phyloP scores from a whole-genome alignment of 35 echinoderm and acorn worm genomes.

The Lytechinus pictus region DNA sequence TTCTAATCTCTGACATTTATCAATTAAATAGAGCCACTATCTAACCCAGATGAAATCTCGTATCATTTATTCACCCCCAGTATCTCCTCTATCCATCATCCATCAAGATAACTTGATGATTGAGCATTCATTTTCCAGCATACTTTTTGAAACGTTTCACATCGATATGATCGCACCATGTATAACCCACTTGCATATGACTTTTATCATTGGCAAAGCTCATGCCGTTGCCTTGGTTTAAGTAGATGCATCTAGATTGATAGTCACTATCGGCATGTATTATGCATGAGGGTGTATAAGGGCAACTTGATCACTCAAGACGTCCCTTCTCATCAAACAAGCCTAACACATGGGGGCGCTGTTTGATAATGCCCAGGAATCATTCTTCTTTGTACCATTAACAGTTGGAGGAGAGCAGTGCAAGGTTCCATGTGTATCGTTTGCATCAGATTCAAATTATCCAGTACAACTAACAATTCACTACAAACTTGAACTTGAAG shows the following conservation, averaged over 20 bases:
- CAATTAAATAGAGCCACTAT: background rate
- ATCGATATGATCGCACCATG: background rate
- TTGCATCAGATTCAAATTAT: background rate
- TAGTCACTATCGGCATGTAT: background rate
- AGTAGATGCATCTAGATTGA: background rate
- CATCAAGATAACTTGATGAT: background rate
- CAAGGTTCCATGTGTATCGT: background rate
- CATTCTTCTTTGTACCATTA: background rate
- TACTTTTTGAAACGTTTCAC: background rate
- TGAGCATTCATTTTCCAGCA: background rate
- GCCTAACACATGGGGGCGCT: background rate
- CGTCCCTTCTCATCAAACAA: background rate
- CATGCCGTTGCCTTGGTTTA: background rate
- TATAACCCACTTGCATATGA: background rate
- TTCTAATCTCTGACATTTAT: background rate
- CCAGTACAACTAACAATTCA: background rate
- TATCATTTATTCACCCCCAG: background rate
- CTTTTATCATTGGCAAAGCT: background rate
- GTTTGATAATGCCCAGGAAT: background rate
- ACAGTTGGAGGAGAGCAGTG: background rate
- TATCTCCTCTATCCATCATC: background rate
- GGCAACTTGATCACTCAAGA: background rate
- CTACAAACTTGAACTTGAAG: background rate
- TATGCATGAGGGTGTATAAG: background rate
- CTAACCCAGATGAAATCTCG: background rate